These are phyloP conservation scores for Drosophila sp. DNA, from an alignment of 1,140 invertebrate genomes.

Conservation along the genomic window DNA sequence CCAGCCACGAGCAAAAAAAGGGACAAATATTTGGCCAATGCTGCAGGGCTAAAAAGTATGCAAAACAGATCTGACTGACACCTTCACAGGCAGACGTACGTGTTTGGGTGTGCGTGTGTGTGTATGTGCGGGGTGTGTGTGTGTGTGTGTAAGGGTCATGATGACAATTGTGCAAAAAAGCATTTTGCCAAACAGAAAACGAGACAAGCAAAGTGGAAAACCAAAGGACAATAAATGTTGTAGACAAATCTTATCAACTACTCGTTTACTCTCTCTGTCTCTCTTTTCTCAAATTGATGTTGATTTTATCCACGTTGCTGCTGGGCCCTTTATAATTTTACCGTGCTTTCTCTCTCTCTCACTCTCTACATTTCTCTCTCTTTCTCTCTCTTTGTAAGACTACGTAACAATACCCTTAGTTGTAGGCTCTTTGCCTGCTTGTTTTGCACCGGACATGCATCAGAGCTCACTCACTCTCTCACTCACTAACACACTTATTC, in stretches of 20 bases:
- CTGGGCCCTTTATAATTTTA: conserved; percentile 44
- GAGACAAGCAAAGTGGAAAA: conserved; percentile 71
- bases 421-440: conserved; percentile 50
- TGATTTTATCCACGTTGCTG: conserved; percentile 55
- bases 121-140: conserved; percentile 29
- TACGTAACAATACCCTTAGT: conserved; percentile 58
- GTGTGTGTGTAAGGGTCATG: conserved; percentile 71
- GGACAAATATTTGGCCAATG: conserved; percentile 79
- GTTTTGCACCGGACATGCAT: conserved; percentile 74
- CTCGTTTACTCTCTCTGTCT: conserved; percentile 40
- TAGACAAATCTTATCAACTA: conserved; percentile 81
- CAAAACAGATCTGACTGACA: conserved; percentile 77
- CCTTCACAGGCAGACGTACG: conserved; percentile 50
- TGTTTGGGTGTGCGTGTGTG: neutral
- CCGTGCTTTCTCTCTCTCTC: conserved; percentile 18
- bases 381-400: conserved; percentile 1
- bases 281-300: conserved; percentile 4
- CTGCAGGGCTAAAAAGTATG: conserved; percentile 74
- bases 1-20: conserved; percentile 56
- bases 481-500: conserved; percentile 26
- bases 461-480: conserved; percentile 47
- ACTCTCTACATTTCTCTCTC: conserved; percentile 19
- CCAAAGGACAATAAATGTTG: conserved; percentile 79
- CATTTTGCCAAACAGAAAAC: conserved; percentile 57
- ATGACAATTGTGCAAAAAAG: conserved; percentile 78